phyloP scores from a whole-genome alignment of 2,888 invertebrate species.

The Nymphalis c-album region DNA sequence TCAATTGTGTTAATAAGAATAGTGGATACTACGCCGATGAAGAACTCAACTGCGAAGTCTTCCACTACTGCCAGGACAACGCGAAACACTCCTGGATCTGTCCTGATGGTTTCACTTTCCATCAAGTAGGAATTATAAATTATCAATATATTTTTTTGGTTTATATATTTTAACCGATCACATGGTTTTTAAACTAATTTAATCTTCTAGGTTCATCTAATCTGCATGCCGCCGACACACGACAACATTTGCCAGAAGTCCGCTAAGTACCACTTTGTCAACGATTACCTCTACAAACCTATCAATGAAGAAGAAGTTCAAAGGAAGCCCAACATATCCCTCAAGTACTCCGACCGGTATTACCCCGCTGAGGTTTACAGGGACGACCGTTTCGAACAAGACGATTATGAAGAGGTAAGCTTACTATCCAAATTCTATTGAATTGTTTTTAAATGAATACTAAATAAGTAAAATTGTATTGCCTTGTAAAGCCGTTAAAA shows the following conservation, averaged over 20 bases:
- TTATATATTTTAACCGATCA: not conserved
- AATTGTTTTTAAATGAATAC: too few species aligned
- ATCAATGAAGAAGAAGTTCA: slow-evolving; percentile 91
- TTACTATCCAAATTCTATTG: not conserved
- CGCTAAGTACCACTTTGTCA: slow-evolving; percentile 94
- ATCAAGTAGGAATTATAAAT: slow-evolving; percentile 81
- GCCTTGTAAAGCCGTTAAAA: too few species aligned
- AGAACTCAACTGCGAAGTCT: slow-evolving; percentile 93
- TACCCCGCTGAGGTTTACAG: slow-evolving; percentile 90
- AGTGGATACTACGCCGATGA: slow-evolving; percentile 96
- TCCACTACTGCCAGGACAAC: slow-evolving; percentile 95
- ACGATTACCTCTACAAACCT: slow-evolving; percentile 94
- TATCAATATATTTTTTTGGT: too few species aligned
- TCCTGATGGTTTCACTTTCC: slow-evolving; percentile 94
- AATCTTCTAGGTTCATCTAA: slow-evolving; percentile 88
- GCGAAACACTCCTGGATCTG: slow-evolving; percentile 96
- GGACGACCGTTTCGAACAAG: slow-evolving; percentile 80
- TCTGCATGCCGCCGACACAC: slow-evolving; percentile 94
- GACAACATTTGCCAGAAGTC: slow-evolving; percentile 95
- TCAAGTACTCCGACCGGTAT: slow-evolving; percentile 91
- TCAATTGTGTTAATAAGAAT: slow-evolving; percentile 89
- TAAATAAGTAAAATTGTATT: too few species aligned
- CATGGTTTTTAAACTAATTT: not conserved
- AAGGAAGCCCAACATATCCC: slow-evolving; percentile 88
- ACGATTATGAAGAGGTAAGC: slow-evolving; percentile 69